A percentile compares a stretch with the other conserved stretches of the same genome.
Conservation (phyloP, 2,888 invertebrate species). For the Ormyrus pomaceus region DNA sequence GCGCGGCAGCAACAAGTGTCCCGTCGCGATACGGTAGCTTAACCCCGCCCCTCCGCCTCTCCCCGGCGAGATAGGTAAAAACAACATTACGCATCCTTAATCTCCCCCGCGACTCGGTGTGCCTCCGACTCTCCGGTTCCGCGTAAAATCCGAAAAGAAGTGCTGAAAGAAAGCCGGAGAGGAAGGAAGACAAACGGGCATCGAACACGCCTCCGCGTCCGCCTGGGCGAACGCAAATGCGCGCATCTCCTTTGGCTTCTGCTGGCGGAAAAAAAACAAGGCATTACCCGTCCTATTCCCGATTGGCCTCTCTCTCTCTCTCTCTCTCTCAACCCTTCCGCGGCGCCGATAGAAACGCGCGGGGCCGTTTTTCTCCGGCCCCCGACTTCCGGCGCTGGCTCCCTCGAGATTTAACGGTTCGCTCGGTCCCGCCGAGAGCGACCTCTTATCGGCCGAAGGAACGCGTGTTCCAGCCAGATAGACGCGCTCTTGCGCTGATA, state of each 20-base stretch:
- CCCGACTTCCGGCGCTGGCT: constrained; percentile 1
- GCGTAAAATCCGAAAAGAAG: background rate
- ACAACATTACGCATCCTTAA: constrained; percentile 10
- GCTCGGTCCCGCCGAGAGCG: background rate
- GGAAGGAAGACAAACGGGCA: too few species aligned
- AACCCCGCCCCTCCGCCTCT: background rate
- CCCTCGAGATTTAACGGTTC: constrained; percentile 21
- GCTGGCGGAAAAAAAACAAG: background rate
- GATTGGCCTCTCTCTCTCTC: too few species aligned
- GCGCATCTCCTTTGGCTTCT: background rate
- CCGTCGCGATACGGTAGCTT: background rate
- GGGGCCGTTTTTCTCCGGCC: background rate
- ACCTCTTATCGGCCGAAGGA: background rate
- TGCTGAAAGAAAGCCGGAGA: background rate
- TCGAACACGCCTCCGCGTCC: constrained; percentile 24
- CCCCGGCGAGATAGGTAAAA: background rate
- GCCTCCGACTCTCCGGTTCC: background rate
- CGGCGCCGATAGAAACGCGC: background rate
- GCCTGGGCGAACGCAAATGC: constrained; percentile 5
- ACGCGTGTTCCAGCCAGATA: constrained; percentile 31
- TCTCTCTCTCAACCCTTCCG: background rate
- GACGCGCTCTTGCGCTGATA: background rate
- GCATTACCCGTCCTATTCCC: background rate
- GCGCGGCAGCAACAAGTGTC: constrained; percentile 1
- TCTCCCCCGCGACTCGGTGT: background rate